These are phyloP conservation scores for Himalopsyche anomala DNA, from an alignment of 2,888 invertebrate species.

Conservation along the genomic window DNA sequence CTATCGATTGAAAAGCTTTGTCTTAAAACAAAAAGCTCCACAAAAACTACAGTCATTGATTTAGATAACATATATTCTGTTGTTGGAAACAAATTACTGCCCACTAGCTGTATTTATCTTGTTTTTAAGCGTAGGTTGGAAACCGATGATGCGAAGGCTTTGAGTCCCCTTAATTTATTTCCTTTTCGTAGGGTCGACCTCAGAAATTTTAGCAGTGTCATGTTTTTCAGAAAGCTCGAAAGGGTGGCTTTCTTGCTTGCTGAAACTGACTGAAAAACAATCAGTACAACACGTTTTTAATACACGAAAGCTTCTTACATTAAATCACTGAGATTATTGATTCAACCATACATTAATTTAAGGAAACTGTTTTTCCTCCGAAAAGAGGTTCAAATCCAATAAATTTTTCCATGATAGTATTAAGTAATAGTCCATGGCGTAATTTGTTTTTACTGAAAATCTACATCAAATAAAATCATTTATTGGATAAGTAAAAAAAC, in stretches of 20 bases:
- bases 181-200: slow-evolving; percentile 10
- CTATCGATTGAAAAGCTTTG: no score
- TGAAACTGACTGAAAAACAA: not conserved
- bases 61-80: not conserved
- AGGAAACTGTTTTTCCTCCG: no score
- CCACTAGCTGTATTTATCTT: not conserved
- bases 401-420: no score
- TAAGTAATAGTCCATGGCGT: no score
- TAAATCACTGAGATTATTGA: not conserved
- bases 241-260: slow-evolving; percentile 14
- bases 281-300: slow-evolving; percentile 1
- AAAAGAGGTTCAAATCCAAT: no score
- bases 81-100: not conserved
- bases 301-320: not conserved
- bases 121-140: slow-evolving; percentile 16
- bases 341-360: no score
- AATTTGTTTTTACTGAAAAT: no score
- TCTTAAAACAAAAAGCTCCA: not conserved
- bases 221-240: not conserved
- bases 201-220: not conserved
- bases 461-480: no score
- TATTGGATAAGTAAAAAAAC: no score
- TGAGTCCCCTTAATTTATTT: slow-evolving; percentile 14
- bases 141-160: slow-evolving; percentile 4
- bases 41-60: slow-evolving; percentile 1